These are phyloP conservation scores for Scaptomyza montana DNA, from an alignment of 1,140 invertebrate species.

Conservation along the genomic window DNA sequence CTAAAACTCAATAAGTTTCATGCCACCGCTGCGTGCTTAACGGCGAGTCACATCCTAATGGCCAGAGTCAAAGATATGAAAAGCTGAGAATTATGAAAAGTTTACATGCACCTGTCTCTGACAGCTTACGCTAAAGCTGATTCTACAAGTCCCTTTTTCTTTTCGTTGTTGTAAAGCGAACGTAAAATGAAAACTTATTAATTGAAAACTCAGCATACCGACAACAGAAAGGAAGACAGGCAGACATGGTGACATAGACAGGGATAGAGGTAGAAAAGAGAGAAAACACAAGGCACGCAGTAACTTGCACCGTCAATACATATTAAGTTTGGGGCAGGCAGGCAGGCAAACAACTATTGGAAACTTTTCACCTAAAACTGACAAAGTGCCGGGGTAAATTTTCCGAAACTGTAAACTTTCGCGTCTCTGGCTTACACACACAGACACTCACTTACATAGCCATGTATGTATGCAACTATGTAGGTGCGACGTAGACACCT, in stretches of 20 bases:
- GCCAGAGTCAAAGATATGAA: constrained; percentile 26
- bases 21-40: constrained; percentile 18
- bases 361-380: constrained; percentile 78
- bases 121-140: constrained; percentile 55
- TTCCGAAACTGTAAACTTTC: constrained; percentile 57
- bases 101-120: constrained; percentile 56
- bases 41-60: constrained; percentile 18
- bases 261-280: not conserved
- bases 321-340: constrained; percentile 26
- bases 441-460: no score
- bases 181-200: constrained; percentile 68
- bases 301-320: constrained; percentile 49
- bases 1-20: not conserved
- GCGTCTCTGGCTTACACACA: constrained; percentile 11
- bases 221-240: constrained; percentile 23
- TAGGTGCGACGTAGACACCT: constrained; percentile 12
- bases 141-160: not conserved
- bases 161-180: constrained; percentile 16
- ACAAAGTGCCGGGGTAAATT: constrained; percentile 49
- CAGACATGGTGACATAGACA: constrained; percentile 17
- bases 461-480: no score
- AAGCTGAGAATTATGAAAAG: constrained; percentile 23
- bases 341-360: constrained; percentile 36
- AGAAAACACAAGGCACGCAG: not conserved
- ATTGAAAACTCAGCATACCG: constrained; percentile 65